Base-by-base conservation (phyloP, 2,113 vertebrate species). In the Sinocyclocheilus rhinocerous region DNA sequence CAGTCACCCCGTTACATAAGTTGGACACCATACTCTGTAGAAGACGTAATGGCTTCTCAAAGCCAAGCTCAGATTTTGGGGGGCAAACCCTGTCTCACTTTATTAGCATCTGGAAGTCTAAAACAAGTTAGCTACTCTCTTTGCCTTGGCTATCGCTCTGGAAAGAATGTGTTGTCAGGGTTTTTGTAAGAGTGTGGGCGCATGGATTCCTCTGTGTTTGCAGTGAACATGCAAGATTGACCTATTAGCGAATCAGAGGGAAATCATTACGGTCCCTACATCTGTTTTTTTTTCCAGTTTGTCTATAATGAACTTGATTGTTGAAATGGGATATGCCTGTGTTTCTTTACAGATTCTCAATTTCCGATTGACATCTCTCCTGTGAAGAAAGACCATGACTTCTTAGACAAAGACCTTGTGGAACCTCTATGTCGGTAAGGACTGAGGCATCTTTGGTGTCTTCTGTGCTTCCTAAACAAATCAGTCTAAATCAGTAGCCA, bases 381-480 rank as follows among this genome's bases (percentile, higher is more conserved):
- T 86, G 98, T 99, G 91, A 99, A 99, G 94, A 96, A 96, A 88
- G 98, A 99, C 90, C 98, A 99, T 95, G 98, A 99, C 92, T 99
- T 99, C 92, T 95, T 99, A 91, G 98, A 99, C 89, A 98, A 97
- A 94, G 98, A 99, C 91, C 97, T 99, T 65, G 97, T 99, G 94
- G 97, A 99, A 93, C 95, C 98, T 93, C 96, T 99, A 91, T 99
- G 95, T 95, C 97, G 97, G 98, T 99, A 97, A 97, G 72, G 52
- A 67, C 73, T 57, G 16, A 29, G 39, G 9, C 16, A 4, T 73
- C 11, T 16, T 36, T 61, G 63, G 1, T 52, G 52, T 67, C 7
- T 65, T 79, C 6, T 65, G 16, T 42, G 10, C 29, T 75, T 16
- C 26, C 24, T 55, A 33, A 55, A 52, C 6, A 50, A 20, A 55